Base-by-base conservation (phyloP, 1,140 invertebrate species). In the Drosophila pallidifrons region DNA sequence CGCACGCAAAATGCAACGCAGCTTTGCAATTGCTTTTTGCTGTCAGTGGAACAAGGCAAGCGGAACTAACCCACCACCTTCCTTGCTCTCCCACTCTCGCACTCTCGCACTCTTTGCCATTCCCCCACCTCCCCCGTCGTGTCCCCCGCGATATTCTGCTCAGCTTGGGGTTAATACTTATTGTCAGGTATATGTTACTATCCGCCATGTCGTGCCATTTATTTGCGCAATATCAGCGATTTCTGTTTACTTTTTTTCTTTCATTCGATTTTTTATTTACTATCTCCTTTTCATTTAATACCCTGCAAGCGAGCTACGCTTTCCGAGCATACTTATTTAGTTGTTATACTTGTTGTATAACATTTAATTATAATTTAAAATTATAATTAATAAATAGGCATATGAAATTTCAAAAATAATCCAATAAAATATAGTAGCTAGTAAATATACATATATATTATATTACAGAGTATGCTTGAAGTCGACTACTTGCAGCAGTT, bases 1-100 rank as follows among this genome's bases (percentile, higher is more conserved):
- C 30, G 61, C 73, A 79, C 77, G 77, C 73, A 80, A 74, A 78
- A 78, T 80, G 78, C 75, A 80, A 77, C 58, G 59, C 77, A 77
- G 55, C 67, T 70, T 57, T 65, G 55, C 67, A 75, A 75, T 75
- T 57, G 73, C 72, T 69, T 75, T 75, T 64, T 54, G 59, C 59
- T 49, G 67, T 57, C 47, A 47, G 46, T 52, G 28, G 28, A 41
- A 47, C 43, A 63, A 61, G 30, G 30, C 41, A 47, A 25, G 25
- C 49, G 41, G 13, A 72, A 70, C 67, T 54, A 51, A 16, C 35
- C 51, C 1, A 20, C 25, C 15, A 38, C 30, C 16, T 8, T 1
- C 15, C 13, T 15, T 8, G 5, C 5, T 8, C 25, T 43, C 10
- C 1, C 28, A 7, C 45, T 15, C 20, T 1, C 32, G 13, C 20